Evolutionary conservation across 2,797 vertebrate genomes (phyloP).

Genomic region (Lophius americanus): DNA sequence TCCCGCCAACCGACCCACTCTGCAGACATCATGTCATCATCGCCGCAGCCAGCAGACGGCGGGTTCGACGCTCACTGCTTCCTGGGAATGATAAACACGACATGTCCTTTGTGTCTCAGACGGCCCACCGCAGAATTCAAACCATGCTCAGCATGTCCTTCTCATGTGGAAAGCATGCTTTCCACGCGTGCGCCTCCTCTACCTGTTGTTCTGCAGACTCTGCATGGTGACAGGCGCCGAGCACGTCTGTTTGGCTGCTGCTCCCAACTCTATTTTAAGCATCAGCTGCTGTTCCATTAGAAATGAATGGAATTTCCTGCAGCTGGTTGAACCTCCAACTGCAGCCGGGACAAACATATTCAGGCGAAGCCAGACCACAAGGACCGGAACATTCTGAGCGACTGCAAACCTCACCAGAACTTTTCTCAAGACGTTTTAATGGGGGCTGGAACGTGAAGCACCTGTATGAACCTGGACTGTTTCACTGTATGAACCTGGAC

Average conservation of each 20-base stretch:
- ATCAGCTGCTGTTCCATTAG: background rate
- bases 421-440: too few species aligned
- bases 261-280: slow-evolving; percentile 30
- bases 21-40: slow-evolving; percentile 32
- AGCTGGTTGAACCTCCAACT: too few species aligned
- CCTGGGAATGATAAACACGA: slow-evolving; percentile 16
- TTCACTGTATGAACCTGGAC: too few species aligned
- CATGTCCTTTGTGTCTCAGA: background rate
- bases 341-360: too few species aligned
- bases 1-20: background rate
- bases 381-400: too few species aligned
- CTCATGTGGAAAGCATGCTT: background rate
- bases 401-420: too few species aligned
- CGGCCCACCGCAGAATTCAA: slow-evolving; percentile 31
- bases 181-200: too few species aligned
- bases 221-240: too few species aligned
- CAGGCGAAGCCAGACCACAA: too few species aligned
- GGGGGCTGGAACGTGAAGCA: too few species aligned
- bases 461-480: too few species aligned
- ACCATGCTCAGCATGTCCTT: slow-evolving; percentile 28
- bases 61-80: background rate
- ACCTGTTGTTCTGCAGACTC: too few species aligned
- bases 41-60: background rate
- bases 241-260: background rate
- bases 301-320: slow-evolving; percentile 20